phyloP scores from a whole-genome alignment of 1,140 invertebrate genomes.

The Antheraea mylitta region DNA sequence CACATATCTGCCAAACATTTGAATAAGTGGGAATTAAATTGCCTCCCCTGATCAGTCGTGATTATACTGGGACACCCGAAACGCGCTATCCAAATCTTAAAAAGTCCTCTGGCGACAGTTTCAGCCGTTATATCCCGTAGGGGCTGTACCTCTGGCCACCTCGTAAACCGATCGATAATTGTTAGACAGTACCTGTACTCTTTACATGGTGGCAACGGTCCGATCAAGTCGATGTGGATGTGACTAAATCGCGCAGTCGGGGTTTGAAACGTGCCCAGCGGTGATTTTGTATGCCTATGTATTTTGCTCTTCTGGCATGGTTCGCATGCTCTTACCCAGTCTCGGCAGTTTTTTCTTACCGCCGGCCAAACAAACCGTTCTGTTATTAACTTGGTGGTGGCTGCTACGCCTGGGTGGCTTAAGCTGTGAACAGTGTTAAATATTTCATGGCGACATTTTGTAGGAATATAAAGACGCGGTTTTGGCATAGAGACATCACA shows the following conservation, averaged over 20 bases:
- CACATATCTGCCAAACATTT: not conserved
- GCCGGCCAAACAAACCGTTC: not conserved
- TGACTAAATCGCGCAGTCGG: not conserved
- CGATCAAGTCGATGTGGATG: constrained; percentile 3
- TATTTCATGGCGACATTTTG: not conserved
- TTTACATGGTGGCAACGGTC: not conserved
- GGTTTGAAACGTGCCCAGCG: not conserved
- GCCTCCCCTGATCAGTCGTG: not conserved
- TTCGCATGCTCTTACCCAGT: not conserved
- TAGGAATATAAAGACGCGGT: not conserved
- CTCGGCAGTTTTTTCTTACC: constrained; percentile 1
- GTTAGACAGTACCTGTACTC: constrained; percentile 7
- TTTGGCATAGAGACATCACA: not conserved
- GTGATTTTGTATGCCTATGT: not conserved
- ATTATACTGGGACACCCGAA: constrained; percentile 11
- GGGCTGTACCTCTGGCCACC: constrained; percentile 5
- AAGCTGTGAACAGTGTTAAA: not conserved
- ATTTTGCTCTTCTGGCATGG: not conserved
- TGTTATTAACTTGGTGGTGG: not conserved
- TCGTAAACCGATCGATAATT: not conserved
- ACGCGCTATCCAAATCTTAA: not conserved
- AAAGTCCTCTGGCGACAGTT: not conserved
- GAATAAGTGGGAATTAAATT: constrained; percentile 4
- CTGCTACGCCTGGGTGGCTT: not conserved
- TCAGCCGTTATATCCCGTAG: not conserved